Evolutionary conservation across 2,797 vertebrate genomes (phyloP).

Genomic region (Hephaestus fuliginosus): DNA sequence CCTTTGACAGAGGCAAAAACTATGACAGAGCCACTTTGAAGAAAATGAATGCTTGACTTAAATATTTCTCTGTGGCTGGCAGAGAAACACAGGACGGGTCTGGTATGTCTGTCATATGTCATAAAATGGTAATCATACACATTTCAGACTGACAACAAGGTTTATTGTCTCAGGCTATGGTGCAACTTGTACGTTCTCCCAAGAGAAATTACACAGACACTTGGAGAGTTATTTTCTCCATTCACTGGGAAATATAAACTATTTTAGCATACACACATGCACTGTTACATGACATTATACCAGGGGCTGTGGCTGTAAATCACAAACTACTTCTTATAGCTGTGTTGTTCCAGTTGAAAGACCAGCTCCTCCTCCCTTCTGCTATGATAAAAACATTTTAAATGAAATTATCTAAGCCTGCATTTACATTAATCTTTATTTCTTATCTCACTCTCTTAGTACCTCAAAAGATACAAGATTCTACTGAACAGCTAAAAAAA

Average conservation of each 20-base stretch:
- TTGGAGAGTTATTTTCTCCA: constrained; percentile 2
- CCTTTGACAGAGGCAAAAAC: neutral
- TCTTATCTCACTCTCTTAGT: neutral
- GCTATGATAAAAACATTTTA: constrained; percentile 21
- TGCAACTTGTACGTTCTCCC: neutral
- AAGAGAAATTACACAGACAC: neutral
- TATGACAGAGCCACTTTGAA: neutral
- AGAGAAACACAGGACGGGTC: neutral
- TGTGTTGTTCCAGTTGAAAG: constrained; percentile 28
- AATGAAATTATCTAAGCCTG: constrained; percentile 14
- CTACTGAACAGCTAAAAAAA: constrained; percentile 4
- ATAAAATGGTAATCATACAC: constrained; percentile 34
- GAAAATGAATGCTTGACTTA: neutral
- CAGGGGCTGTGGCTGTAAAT: constrained; percentile 42
- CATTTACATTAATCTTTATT: neutral
- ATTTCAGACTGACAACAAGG: constrained; percentile 3
- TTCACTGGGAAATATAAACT: constrained; percentile 42
- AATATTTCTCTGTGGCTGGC: constrained; percentile 28
- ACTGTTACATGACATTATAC: constrained; percentile 49
- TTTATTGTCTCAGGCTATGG: neutral
- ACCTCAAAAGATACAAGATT: neutral
- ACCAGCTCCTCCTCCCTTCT: neutral
- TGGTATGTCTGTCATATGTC: neutral
- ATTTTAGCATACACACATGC: constrained; percentile 24
- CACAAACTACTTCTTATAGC: constrained; percentile 45